These are phyloP conservation scores for Prorops nasuta DNA, from an alignment of 1,140 invertebrate species.

Conservation along the genomic window DNA sequence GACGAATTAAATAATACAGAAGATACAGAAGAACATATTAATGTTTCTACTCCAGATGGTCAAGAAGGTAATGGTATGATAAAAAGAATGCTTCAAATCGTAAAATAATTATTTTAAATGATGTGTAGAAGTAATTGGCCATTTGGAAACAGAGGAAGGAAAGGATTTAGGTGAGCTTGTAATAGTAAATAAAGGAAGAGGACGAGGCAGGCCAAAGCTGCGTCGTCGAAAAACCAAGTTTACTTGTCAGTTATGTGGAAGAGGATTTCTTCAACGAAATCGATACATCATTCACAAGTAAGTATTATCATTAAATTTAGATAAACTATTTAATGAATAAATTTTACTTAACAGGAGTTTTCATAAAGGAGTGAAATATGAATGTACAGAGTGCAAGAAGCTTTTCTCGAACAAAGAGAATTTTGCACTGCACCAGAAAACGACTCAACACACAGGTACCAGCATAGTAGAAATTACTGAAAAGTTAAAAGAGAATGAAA, in stretches of 20 bases:
- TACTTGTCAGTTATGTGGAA: conserved; percentile 58
- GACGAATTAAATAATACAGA: conserved; percentile 33
- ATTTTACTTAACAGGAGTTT: conserved; percentile 35
- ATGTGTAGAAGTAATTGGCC: conserved; percentile 63
- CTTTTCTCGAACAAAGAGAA: conserved; percentile 52
- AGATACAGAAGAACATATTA: conserved; percentile 26
- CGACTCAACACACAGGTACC: conserved; percentile 53
- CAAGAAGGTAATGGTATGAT: conserved; percentile 35
- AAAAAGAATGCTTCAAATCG: not conserved
- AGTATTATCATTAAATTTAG: conserved; percentile 7
- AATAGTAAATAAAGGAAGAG: conserved; percentile 60
- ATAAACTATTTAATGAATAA: not conserved
- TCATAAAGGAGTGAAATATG: conserved; percentile 56
- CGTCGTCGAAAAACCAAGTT: conserved; percentile 53
- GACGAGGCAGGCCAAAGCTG: conserved; percentile 58
- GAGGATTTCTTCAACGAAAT: conserved; percentile 58
- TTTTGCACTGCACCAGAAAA: conserved; percentile 58
- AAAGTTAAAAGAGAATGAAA: conserved; percentile 19
- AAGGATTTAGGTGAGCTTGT: conserved; percentile 63
- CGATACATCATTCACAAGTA: conserved; percentile 55
- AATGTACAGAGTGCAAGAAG: conserved; percentile 56
- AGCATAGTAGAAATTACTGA: conserved; percentile 40
- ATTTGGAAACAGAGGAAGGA: conserved; percentile 63
- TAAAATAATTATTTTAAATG: conserved; percentile 1
- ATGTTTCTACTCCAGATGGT: conserved; percentile 36